These are phyloP conservation scores for Bombus soroeensis DNA, from an alignment of 1,140 invertebrate genomes.

Conservation along the genomic window DNA sequence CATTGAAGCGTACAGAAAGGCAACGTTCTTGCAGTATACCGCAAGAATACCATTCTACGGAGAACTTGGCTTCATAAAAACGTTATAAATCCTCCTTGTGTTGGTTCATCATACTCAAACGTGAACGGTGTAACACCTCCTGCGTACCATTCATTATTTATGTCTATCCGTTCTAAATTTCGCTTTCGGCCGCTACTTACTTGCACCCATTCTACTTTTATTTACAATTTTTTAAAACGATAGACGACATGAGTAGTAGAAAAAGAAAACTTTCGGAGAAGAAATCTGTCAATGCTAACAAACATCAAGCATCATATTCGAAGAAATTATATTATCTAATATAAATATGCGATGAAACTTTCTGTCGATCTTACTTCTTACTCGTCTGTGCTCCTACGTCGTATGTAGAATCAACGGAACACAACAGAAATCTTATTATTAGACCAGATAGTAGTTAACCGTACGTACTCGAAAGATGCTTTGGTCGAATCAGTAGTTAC, in stretches of 20 bases:
- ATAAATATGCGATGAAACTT: no score
- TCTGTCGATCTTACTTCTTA: no score
- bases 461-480: background rate
- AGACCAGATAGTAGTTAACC: background rate
- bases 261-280: no score
- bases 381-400: no score
- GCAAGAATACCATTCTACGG: slow-evolving; percentile 29
- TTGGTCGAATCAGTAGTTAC: background rate
- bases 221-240: background rate
- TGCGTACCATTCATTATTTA: background rate
- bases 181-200: background rate
- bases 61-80: slow-evolving; percentile 55
- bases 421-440: background rate
- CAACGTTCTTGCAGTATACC: slow-evolving; percentile 34
- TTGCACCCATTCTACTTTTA: background rate
- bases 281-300: background rate
- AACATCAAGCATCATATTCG: background rate
- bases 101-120: background rate
- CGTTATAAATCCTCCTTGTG: slow-evolving; percentile 48
- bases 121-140: background rate
- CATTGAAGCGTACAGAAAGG: slow-evolving; percentile 45
- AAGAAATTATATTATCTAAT: no score
- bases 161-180: background rate
- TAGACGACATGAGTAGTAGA: background rate
- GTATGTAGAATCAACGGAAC: no score